Base-by-base conservation (phyloP, 1,140 invertebrate species). In the Drosophila cardini region DNA sequence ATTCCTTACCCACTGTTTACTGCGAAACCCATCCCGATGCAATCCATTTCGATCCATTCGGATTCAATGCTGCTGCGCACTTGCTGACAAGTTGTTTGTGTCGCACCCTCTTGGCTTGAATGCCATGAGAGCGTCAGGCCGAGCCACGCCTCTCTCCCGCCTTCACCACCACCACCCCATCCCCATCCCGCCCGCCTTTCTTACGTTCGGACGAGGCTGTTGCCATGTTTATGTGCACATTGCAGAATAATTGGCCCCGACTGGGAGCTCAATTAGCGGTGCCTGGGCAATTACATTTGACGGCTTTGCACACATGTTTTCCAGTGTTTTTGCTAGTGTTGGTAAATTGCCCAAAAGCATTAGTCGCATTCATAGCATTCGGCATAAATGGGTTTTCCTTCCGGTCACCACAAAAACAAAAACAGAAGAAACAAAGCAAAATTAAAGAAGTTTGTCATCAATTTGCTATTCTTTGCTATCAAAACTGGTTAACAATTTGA, bases 241-340 rank as follows among this genome's bases (percentile, higher is more conserved):
- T 82, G 80, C 74, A 80, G 77, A 84, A 90, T 90, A 89, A 89
- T 89, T 89, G 85, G 85, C 62, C 53, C 56, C 76, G 76, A 80
- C 78, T 78, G 76, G 72, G 50, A 72, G 61, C 79, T 80, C 83
- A 82, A 82, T 86, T 86, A 86, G 82, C 82, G 73, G 58, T 60
- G 82, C 60, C 80, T 57, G 52, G 78, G 71, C 78, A 85, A 85
- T 85, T 84, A 86, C 78, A 75, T 67, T 85, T 86, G 82, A 85
- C 81, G 81, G 81, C 78, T 86, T 64, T 74, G 75, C 75, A 78
- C 75, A 74, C 58, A 58, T 69, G 52, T 65, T 56, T 64, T 21
- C 57, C 57, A 18, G 13, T 56, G 34, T 9, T 30, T 30, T 36
- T 50, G 32, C 15, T 60, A 85, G 82, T 77, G 81, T 80, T 84